phyloP scores from a whole-genome alignment of 2,797 vertebrate genomes.

The Poecilia gillii region DNA sequence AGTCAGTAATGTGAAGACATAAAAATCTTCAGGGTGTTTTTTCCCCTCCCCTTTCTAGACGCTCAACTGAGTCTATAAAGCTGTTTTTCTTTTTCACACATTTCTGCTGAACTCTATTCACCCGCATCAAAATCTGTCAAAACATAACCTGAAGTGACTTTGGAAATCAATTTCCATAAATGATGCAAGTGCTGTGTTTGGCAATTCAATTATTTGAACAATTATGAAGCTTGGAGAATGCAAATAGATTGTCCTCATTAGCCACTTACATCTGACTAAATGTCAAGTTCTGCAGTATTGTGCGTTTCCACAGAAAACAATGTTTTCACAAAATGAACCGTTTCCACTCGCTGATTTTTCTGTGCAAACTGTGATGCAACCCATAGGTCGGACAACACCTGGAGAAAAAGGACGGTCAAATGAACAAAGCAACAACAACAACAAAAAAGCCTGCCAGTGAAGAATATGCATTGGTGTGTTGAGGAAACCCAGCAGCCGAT shows the following conservation, averaged over 20 bases:
- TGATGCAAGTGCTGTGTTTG: background rate
- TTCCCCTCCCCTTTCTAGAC: background rate
- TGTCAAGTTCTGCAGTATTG: background rate
- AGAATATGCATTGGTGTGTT: too few relatives aligned
- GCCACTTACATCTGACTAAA: background rate
- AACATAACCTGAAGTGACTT: background rate
- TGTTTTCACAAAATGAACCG: too few relatives aligned
- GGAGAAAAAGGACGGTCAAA: too few relatives aligned
- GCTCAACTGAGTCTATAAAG: slow-evolving; percentile 15
- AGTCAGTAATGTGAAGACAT: slow-evolving; percentile 15
- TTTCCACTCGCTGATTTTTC: too few relatives aligned
- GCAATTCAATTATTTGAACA: background rate
- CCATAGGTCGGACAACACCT: too few relatives aligned
- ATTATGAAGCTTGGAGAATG: background rate
- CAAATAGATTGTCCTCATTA: background rate
- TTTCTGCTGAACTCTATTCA: background rate
- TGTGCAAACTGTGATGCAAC: too few relatives aligned
- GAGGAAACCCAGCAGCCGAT: too few relatives aligned
- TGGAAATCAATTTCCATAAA: background rate
- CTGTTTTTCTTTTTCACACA: background rate
- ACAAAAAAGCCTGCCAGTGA: too few relatives aligned
- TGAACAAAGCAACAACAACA: too few relatives aligned
- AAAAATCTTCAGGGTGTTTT: slow-evolving; percentile 13
- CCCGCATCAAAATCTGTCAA: background rate
- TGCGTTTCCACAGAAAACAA: too few relatives aligned